Base-by-base conservation (phyloP, 2,113 vertebrate genomes). In the Notiomystis cincta region DNA sequence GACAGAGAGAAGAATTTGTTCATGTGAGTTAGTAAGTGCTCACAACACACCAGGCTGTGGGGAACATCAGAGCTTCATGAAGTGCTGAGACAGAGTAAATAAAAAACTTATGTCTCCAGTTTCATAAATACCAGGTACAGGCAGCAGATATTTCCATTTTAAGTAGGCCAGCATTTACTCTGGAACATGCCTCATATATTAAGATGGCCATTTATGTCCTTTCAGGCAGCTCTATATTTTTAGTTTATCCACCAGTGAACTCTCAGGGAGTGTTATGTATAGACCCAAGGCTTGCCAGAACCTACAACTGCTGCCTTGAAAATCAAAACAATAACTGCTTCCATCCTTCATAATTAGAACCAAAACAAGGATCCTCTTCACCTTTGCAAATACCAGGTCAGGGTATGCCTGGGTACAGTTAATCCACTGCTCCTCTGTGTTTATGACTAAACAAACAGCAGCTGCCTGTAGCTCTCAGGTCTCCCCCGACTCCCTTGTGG, bases 381-480 rank as follows among this genome's bases (percentile, higher is more conserved):
- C 95, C 96, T 96, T 82, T 89, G 81, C 82, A 94, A 96, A 90
- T 67, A 93, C 38, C 70, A 83, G 93, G 91, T 78, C 54, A 90
- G 88, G 81, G 75, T 72, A 79, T 65, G 90, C 79, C 27, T n/a
- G 73, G 87, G 84, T 70, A 94, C 87, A 89, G 92, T 87, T 97
- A 94, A 97, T 96, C 93, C 89, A 83, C 76, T 40, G 66, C 96
- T 93, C 82, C 91, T 94, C 75, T n/a, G 31, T 62, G 82, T 95
- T 96, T 94, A 95, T 1, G 7, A 95, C 94, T 93, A 96, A 96
- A 97, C 88, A 96, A 96, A 95, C 87, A 97, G 93, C 94, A 97
- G 96, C 89, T 96, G 90, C 94, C 94, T 95, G 90, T 87, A 97
- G 97, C 77, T 82, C 67, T 80, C 4, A 57, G 89, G 73, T 97